These are phyloP conservation scores for Phrynocephalus forsythii DNA, from an alignment of 2,797 vertebrate species.

Conservation along the genomic window DNA sequence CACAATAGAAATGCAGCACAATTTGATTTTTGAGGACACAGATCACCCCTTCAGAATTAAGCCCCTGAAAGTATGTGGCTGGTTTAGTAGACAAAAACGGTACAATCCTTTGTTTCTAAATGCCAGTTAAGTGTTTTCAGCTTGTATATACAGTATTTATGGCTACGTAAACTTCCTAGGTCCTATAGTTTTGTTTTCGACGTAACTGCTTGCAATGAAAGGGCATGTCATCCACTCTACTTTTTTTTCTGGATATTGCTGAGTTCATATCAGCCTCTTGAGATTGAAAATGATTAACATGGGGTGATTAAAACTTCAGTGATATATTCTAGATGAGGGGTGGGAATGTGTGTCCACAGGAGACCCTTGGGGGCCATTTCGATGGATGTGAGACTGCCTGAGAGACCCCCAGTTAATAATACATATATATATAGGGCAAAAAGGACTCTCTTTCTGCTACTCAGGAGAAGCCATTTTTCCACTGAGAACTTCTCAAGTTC, in stretches of 20 bases:
- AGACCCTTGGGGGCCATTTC: too few relatives aligned
- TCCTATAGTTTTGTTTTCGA: slow-evolving; percentile 18
- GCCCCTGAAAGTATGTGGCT: too few relatives aligned
- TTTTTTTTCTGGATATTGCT: slow-evolving; percentile 37
- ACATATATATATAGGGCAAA: too few relatives aligned
- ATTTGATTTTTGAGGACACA: neutral
- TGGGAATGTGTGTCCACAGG: too few relatives aligned
- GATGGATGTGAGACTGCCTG: too few relatives aligned
- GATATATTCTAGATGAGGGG: slow-evolving; percentile 7
- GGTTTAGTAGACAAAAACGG: neutral
- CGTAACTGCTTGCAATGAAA: neutral
- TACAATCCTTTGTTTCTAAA: neutral
- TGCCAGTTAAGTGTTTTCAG: too few relatives aligned
- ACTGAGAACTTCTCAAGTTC: too few relatives aligned
- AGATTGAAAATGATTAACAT: slow-evolving; percentile 39
- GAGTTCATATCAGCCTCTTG: slow-evolving; percentile 42
- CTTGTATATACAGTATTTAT: too few relatives aligned
- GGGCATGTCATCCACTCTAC: slow-evolving; percentile 8
- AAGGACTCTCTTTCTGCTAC: too few relatives aligned
- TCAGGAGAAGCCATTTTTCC: too few relatives aligned
- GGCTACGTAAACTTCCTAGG: too few relatives aligned
- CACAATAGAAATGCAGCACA: neutral
- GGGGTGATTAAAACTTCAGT: slow-evolving; percentile 25
- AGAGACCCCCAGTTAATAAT: too few relatives aligned
- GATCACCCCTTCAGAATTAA: neutral